Evolutionary conservation across 2,888 invertebrate species (phyloP).

Genomic region (Phanerotoma sp.): DNA sequence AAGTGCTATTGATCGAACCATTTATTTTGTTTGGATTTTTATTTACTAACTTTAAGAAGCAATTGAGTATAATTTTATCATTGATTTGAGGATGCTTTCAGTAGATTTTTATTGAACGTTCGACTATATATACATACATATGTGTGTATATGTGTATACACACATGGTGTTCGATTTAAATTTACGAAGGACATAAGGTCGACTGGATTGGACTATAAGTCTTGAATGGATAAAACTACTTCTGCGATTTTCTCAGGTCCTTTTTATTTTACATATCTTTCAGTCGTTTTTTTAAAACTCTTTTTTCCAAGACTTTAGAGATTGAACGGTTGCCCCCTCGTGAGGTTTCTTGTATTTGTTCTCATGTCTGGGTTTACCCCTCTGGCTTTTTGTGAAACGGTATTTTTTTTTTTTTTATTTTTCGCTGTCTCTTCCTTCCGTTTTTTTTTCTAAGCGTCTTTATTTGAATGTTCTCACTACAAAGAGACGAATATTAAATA

Average conservation of each 20-base stretch:
- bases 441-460: conserved; percentile 7
- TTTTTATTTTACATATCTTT: neutral
- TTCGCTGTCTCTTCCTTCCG: neutral
- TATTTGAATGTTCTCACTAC: conserved; percentile 6
- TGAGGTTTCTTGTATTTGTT: conserved; percentile 15
- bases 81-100: neutral
- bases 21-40: neutral
- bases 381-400: conserved; percentile 6
- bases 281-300: neutral
- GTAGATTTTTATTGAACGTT: neutral
- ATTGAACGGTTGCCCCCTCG: neutral
- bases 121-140: no score
- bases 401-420: neutral
- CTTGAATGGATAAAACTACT: conserved; percentile 15
- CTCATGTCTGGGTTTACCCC: conserved; percentile 12
- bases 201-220: conserved; percentile 1
- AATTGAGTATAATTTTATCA: conserved; percentile 1
- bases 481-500: conserved; percentile 17
- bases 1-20: neutral
- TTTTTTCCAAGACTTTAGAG: neutral
- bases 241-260: conserved; percentile 9
- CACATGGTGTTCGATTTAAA: neutral
- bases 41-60: neutral
- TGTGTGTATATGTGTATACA: no score
- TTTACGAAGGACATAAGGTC: conserved; percentile 8